Evolutionary conservation across 2,113 vertebrate species (phyloP), one percentile per base, ranked within the genome.

Genomic region (Hippocampus abdominalis): DNA sequence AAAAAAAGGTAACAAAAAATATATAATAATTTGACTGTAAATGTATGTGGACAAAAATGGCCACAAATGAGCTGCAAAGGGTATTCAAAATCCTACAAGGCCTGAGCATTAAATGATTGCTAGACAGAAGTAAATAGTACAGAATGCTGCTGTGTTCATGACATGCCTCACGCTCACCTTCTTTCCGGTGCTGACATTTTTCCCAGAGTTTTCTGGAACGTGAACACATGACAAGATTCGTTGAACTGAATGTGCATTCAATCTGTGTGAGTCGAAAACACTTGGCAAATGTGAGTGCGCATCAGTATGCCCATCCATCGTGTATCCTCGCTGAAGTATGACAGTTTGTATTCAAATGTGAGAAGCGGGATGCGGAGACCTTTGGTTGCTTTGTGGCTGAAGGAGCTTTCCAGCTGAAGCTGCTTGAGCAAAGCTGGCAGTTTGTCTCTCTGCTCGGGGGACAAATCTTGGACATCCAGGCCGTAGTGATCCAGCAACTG

Each of bases 401-500:
- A 81, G 40, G 85, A 80, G 21, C 56, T 0, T 0, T 91, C 89
- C 51, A 84, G 81, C 81, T 93, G 94, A 67, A 95, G 92, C 75
- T 94, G 85, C 93, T 94, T 94, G 49, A 97, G 87, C 27, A 94
- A 84, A 3, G 86, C 66, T 0, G 92, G 91, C 63, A 95, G 91
- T 49, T 90, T 90, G 61, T 91, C 91, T 27, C 92, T 89, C 83
- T 96, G 94, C 75, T 91, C 91, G 0, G 92, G 89, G 53, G 90
- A 93, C 84, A 96, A 68, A 53, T 96, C 93, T 0, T 89, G 92
- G 60, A 95, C 68, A 32, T 94, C 92, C 12, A 95, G 84, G n/a
- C 94, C 93, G 0, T 94, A 94, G 82, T 91, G 93, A 0, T 93
- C 89, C 54, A 97, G 86, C 46, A 95, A 88, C 29, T 91, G 85